These are phyloP conservation scores for Taenioides sp. DNA, from an alignment of 2,797 vertebrate genomes.

Conservation along the genomic window DNA sequence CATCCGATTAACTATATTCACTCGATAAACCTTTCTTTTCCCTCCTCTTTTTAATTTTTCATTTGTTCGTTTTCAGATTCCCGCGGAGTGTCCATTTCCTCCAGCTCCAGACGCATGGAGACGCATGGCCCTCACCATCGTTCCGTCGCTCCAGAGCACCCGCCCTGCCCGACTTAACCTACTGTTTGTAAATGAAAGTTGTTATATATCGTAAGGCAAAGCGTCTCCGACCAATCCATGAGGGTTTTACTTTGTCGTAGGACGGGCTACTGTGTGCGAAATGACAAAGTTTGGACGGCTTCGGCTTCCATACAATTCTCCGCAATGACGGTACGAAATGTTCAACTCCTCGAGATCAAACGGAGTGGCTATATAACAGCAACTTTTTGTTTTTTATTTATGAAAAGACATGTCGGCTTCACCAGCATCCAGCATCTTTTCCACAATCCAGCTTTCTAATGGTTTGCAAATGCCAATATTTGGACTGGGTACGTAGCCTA, in stretches of 20 bases:
- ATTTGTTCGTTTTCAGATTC: no score
- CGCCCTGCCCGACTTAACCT: no score
- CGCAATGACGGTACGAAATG: neutral
- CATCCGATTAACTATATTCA: no score
- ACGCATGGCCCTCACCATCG: no score
- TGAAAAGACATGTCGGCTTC: conserved; percentile 27
- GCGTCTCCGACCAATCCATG: neutral
- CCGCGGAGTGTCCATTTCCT: no score
- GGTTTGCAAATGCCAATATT: conserved; percentile 72
- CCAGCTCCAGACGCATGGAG: no score
- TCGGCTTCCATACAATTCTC: neutral
- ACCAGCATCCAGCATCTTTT: conserved; percentile 37
- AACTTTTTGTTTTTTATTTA: neutral
- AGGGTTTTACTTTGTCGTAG: neutral
- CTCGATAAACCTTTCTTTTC: no score
- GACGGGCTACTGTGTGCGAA: neutral
- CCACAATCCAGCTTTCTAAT: conserved; percentile 69
- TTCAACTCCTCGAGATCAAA: no score
- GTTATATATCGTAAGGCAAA: neutral
- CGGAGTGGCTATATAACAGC: neutral
- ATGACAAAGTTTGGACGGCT: neutral
- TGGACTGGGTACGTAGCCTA: conserved; percentile 54
- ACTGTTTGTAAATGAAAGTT: neutral
- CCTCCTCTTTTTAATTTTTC: no score
- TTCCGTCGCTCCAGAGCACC: no score